Conservation (phyloP, 2,113 vertebrate genomes). For the Camelus bactrianus region DNA sequence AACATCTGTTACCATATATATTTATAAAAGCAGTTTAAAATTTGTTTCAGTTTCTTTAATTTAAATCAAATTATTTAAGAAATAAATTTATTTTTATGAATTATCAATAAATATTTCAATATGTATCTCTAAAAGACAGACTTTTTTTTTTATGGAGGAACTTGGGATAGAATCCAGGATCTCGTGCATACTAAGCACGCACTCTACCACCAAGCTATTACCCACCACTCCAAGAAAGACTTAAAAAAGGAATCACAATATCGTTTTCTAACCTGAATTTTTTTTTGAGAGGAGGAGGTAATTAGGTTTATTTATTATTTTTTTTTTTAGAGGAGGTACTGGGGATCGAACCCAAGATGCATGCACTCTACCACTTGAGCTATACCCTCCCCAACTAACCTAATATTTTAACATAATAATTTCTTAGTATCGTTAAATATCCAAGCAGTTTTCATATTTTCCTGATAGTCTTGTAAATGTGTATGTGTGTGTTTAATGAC, state of each 20-base stretch:
- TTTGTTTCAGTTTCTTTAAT: background rate
- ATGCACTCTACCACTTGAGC: no score
- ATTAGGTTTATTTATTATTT: no score
- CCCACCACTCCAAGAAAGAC: no score
- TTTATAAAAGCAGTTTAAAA: background rate
- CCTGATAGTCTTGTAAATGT: background rate
- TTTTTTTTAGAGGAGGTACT: no score
- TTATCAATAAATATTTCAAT: background rate
- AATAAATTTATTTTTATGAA: background rate
- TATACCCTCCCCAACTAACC: no score
- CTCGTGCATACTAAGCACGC: no score
- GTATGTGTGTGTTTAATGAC: background rate
- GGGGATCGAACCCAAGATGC: no score
- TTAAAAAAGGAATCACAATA: background rate
- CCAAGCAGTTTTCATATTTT: slow-evolving; percentile 34
- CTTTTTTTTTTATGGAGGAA: no score
- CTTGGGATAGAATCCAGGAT: no score
- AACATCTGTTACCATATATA: background rate
- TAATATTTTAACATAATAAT: background rate
- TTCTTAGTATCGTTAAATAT: background rate
- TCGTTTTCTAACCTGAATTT: background rate
- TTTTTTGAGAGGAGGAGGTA: no score
- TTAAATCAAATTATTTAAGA: background rate
- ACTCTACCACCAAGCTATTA: no score
- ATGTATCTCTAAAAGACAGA: background rate